Evolutionary conservation across 2,113 vertebrate genomes (phyloP).

Genomic region (Protomyctophum bolini): DNA sequence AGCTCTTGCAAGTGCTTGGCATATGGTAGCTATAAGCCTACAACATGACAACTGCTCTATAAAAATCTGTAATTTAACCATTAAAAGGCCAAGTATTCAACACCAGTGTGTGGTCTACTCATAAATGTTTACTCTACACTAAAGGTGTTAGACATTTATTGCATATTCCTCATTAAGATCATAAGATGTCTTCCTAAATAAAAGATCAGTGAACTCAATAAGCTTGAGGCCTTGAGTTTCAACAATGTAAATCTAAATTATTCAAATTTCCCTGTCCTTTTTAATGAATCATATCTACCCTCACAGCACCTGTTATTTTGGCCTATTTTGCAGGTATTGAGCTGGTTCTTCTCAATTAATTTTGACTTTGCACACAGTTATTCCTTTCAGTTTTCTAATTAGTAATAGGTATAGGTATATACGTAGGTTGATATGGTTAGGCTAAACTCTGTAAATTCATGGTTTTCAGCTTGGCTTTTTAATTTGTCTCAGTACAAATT

Average conservation of each 20-base stretch:
- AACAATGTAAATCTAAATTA: neutral
- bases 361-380: too few species aligned
- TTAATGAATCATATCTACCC: constrained; percentile 21
- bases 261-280: neutral
- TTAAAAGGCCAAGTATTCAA: constrained; percentile 1
- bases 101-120: neutral
- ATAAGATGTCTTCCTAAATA: neutral
- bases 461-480: too few species aligned
- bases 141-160: neutral
- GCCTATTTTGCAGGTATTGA: neutral
- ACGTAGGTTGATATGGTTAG: too few species aligned
- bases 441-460: too few species aligned
- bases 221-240: neutral
- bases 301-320: constrained; percentile 23
- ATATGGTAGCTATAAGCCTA: neutral
- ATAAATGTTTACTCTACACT: neutral
- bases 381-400: too few species aligned
- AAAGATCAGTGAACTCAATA: constrained; percentile 17
- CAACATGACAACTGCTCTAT: neutral
- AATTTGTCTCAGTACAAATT: too few species aligned
- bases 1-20: neutral
- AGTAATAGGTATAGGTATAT: too few species aligned
- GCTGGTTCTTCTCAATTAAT: too few species aligned
- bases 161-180: constrained; percentile 1
- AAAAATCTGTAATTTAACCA: constrained; percentile 24